Evolutionary conservation across 2,797 vertebrate genomes (phyloP).

Genomic region (Falco berigora): DNA sequence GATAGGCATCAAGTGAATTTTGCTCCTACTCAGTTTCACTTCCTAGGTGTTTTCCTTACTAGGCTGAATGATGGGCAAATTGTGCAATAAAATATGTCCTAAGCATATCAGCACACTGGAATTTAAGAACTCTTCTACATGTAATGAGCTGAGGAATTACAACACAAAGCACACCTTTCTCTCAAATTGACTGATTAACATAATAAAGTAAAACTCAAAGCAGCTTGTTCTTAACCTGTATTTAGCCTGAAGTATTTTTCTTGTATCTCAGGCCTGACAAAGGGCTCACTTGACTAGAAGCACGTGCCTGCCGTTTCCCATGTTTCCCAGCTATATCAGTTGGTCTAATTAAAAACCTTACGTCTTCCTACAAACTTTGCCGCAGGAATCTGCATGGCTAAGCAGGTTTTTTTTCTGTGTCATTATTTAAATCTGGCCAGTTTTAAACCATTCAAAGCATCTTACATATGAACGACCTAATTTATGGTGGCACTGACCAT

Average conservation of each 20-base stretch:
- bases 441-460: background rate
- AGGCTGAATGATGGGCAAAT: background rate
- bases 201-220: constrained; percentile 15
- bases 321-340: constrained; percentile 23
- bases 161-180: constrained; percentile 8
- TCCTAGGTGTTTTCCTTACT: constrained; percentile 4
- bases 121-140: background rate
- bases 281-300: background rate
- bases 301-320: constrained; percentile 5
- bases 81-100: background rate
- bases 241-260: constrained; percentile 21
- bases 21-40: background rate
- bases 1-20: background rate
- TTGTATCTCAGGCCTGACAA: constrained; percentile 30
- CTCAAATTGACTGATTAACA: constrained; percentile 32
- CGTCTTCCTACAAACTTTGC: constrained; percentile 31
- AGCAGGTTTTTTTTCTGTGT: background rate
- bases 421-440: background rate
- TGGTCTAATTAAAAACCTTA: constrained; percentile 23
- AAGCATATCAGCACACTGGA: background rate
- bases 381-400: background rate
- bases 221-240: background rate
- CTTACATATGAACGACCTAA: background rate
- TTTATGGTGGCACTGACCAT: background rate
- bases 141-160: constrained; percentile 15